These are phyloP conservation scores for Actias luna DNA, from an alignment of 2,888 invertebrate genomes.

Conservation along the genomic window DNA sequence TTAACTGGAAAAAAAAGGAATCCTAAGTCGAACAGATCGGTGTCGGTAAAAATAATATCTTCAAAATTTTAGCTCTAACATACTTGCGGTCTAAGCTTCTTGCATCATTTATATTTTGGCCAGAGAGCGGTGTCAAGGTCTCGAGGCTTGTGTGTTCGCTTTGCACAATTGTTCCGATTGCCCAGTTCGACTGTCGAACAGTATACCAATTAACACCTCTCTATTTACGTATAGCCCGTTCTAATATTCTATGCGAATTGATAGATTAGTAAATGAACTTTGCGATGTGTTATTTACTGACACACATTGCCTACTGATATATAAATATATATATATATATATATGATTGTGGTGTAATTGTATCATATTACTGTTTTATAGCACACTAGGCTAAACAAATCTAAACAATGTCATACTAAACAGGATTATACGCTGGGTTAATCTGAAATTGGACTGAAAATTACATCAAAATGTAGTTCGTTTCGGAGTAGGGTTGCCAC, in stretches of 20 bases:
- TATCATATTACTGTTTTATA: no score
- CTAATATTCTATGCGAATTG: neutral
- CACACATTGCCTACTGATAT: neutral
- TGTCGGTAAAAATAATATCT: neutral
- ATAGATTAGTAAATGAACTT: neutral
- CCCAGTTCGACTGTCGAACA: neutral
- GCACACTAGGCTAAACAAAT: no score
- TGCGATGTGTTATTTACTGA: neutral
- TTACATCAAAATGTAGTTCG: no score
- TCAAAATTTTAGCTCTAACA: neutral
- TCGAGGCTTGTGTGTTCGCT: neutral
- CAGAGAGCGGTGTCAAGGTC: constrained; percentile 2
- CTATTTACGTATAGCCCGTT: neutral
- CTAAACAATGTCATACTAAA: no score
- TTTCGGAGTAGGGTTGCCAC: no score
- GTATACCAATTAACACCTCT: neutral
- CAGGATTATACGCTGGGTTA: no score
- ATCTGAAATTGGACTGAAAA: no score
- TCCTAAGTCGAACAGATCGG: no score
- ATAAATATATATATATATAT: no score
- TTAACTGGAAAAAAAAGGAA: no score
- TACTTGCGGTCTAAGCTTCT: neutral
- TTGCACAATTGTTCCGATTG: neutral
- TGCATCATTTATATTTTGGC: constrained; percentile 3
- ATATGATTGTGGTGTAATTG: no score